Evolutionary conservation across 1,140 invertebrate species (phyloP), one percentile per base, ranked within the genome.

Genomic region (Cotesia glomerata): DNA sequence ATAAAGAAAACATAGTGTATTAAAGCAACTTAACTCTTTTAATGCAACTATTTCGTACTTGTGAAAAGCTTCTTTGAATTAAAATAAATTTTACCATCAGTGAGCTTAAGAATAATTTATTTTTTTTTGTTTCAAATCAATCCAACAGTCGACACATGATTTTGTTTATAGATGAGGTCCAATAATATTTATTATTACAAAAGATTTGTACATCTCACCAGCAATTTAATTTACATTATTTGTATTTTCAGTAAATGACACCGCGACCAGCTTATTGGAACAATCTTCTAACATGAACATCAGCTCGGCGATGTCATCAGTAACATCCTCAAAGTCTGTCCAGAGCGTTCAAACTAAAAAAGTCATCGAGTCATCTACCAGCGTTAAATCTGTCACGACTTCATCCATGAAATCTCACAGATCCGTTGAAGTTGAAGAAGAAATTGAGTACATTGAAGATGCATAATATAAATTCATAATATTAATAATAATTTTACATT

Each of bases 401-500:
- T 69, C 68, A 49, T 69, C 68, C 8, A 61, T 35, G 11, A 62
- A 49, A 16, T 69, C 82, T 0, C 82, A 82, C 0, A 74, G 79
- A 62, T 85, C 84, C 7, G 72, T 83, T 72, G 84, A 87, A 64
- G 80, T 82, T 34, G 85, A 86, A 69, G 84, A 86, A 59, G 74
- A 77, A 32, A 69, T 84, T 26, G 85, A 86, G 34, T 85, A 84
- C 54, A 80, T 69, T 32, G 84, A 84, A 74, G 82, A 83, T 35
- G 39, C 8, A n/a, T 59, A 18, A 18, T 13, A 34, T 11, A 34
- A 59, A 59, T 56, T 7, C n/a, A 16, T 56, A 39, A 39, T 9
- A 39, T 7, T 11, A 26, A 26, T 26, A 26, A 26, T 26, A 26
- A 26, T 26, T 26, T 26, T 26, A 26, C 18, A 26, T 26, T 26